Evolutionary conservation across 2,888 invertebrate species (phyloP), one percentile per base, ranked within the genome.

Genomic region (Rotaria socialis): DNA sequence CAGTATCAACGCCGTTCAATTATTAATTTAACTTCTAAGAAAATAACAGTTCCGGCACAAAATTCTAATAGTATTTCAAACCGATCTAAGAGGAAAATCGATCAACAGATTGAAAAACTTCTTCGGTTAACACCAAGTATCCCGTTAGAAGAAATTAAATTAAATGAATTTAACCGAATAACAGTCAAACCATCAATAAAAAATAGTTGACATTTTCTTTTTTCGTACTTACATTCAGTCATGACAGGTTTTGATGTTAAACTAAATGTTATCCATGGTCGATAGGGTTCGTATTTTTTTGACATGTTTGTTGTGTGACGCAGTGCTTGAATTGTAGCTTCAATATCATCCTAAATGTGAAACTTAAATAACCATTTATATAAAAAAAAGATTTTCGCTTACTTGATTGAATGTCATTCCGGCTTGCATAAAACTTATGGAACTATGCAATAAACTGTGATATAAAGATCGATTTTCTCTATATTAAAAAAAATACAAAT

Each of bases 361-460:
- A 35, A 50, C 1, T 50, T 35, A 35, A 35, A 35, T 35, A 35
- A 35, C 35, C 35, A 35, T 35, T 35, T 35, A 2, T 35, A 35
- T 35, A 35, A 2, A 35, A 35, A 35, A 35, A 55, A 50, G 8
- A 22, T 22, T 52, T 16, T 85, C 0, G 10, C 90, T 91, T 89
- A 93, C 93, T 89, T 94, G 94, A 90, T 97, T 96, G 90, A 96
- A 96, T 4, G 97, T 97, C 89, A 98, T 93, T 90, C 96, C 94
- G 0, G 97, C 96, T 90, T 97, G 96, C 60, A 97, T 93, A 90
- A 95, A 97, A 89, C 94, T 93, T 90, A 97, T 96, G 52, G 96
- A 95, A 8, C 95, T 94, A 88, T 94, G 93, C 4, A 97, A 97
- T 86, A 97, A 92, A 2, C 96, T 94, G 92, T 97, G 97, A 90